phyloP scores from a whole-genome alignment of 2,888 invertebrate species.

The Sycophila texana region DNA sequence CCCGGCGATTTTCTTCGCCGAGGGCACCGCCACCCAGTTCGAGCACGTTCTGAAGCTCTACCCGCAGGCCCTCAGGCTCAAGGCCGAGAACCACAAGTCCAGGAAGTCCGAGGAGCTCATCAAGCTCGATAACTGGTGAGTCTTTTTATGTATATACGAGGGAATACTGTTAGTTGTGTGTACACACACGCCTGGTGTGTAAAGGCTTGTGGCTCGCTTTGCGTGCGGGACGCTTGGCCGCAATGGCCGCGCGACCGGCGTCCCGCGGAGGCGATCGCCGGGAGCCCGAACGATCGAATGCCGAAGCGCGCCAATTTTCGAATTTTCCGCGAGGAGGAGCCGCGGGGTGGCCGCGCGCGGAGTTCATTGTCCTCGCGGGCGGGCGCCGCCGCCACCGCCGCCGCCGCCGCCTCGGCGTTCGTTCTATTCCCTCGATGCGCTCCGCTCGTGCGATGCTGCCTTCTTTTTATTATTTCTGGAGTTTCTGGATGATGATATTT shows the following conservation, averaged over 20 bases:
- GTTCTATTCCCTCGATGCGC: no score
- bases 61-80: slow-evolving; percentile 92
- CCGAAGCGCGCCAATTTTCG: neutral
- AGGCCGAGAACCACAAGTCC: slow-evolving; percentile 89
- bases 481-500: neutral
- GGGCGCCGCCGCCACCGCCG: no score
- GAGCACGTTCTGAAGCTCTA: slow-evolving; percentile 93
- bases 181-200: no score
- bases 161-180: no score
- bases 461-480: neutral
- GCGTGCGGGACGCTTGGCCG: neutral
- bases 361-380: no score
- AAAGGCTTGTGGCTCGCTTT: no score
- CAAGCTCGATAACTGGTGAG: slow-evolving; percentile 96
- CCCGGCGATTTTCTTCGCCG: slow-evolving; percentile 95
- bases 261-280: no score
- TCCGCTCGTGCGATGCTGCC: neutral
- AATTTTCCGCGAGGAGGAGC: neutral
- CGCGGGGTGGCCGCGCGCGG: neutral
- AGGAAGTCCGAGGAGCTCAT: slow-evolving; percentile 96
- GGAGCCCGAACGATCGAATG: neutral
- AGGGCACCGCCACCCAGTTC: slow-evolving; percentile 91
- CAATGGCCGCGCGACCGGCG: no score
- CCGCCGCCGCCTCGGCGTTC: no score
- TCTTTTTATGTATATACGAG: no score